phyloP scores from a whole-genome alignment of 1,140 invertebrate species.

The Anagrus nilaparvatae region DNA sequence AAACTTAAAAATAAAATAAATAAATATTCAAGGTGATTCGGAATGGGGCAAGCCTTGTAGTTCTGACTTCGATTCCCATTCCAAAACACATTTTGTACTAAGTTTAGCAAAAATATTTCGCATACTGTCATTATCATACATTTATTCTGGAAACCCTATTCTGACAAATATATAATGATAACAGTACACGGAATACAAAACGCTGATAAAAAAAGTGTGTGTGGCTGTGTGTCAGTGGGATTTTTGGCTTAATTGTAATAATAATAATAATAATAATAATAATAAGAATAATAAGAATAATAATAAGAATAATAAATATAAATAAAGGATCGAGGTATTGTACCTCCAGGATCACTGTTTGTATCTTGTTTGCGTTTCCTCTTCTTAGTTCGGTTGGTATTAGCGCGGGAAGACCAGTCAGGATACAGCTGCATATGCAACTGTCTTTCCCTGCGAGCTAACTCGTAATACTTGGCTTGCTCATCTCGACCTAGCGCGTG shows the following conservation, averaged over 20 bases:
- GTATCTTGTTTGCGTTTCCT: constrained; percentile 98
- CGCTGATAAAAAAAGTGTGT: not conserved
- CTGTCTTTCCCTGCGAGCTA: constrained; percentile 94
- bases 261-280: constrained; percentile 17
- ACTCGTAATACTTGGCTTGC: constrained; percentile 99
- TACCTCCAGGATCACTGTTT: constrained; percentile 82
- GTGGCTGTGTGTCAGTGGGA: not conserved
- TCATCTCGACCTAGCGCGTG: constrained; percentile 96
- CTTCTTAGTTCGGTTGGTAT: constrained; percentile 96
- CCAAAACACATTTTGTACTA: too few relatives aligned
- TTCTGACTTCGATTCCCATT: too few relatives aligned
- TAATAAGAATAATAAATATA: constrained; percentile 16
- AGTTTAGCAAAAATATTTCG: too few relatives aligned
- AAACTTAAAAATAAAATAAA: constrained; percentile 19
- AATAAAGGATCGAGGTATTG: constrained; percentile 35
- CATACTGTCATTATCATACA: too few relatives aligned
- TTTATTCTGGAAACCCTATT: too few relatives aligned
- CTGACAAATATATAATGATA: constrained; percentile 6
- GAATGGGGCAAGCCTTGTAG: too few relatives aligned
- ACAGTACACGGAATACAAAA: not conserved
- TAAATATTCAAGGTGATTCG: too few relatives aligned
- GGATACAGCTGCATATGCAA: constrained; percentile 98
- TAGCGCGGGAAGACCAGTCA: constrained; percentile 96
- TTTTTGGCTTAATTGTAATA: too few relatives aligned
- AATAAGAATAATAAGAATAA: constrained; percentile 13